Evolutionary conservation across 2,113 vertebrate genomes (phyloP).

Genomic region (Ramphastos sulfuratus): DNA sequence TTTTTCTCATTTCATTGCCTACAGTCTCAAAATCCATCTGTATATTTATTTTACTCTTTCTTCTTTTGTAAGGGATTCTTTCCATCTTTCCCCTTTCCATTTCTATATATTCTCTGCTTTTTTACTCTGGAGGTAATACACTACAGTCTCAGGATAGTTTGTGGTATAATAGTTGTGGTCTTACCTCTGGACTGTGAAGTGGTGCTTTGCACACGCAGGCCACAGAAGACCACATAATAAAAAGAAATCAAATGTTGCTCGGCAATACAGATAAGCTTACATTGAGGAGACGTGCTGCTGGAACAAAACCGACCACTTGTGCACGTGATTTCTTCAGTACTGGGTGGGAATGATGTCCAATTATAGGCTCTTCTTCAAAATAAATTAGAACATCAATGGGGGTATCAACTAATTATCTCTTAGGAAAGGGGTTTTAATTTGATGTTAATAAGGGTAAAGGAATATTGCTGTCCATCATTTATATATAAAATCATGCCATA

Average conservation of each 20-base stretch:
- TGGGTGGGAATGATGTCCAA: conserved; percentile 7
- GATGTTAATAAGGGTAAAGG: conserved; percentile 16
- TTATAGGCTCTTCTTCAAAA: conserved; percentile 48
- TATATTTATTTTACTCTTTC: background rate
- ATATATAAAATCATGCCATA: background rate
- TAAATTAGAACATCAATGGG: conserved; percentile 34
- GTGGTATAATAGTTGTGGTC: conserved; percentile 18
- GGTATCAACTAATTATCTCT: conserved; percentile 24
- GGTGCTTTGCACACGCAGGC: background rate
- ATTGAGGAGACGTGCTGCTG: background rate
- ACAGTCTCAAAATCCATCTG: background rate
- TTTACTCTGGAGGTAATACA: background rate
- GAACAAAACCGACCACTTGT: background rate
- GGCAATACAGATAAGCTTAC: background rate
- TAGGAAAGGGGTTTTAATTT: conserved; percentile 23
- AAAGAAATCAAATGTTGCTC: conserved; percentile 7
- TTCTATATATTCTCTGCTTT: background rate
- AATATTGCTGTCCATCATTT: conserved; percentile 20
- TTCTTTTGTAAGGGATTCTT: background rate
- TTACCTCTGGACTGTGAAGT: background rate
- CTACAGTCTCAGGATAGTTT: background rate
- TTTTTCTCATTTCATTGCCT: background rate
- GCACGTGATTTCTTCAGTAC: background rate
- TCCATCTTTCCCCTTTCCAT: background rate
- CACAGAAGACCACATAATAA: conserved; percentile 11